These are phyloP conservation scores for Holotrichia oblita DNA, from an alignment of 1,140 invertebrate species.

Conservation along the genomic window DNA sequence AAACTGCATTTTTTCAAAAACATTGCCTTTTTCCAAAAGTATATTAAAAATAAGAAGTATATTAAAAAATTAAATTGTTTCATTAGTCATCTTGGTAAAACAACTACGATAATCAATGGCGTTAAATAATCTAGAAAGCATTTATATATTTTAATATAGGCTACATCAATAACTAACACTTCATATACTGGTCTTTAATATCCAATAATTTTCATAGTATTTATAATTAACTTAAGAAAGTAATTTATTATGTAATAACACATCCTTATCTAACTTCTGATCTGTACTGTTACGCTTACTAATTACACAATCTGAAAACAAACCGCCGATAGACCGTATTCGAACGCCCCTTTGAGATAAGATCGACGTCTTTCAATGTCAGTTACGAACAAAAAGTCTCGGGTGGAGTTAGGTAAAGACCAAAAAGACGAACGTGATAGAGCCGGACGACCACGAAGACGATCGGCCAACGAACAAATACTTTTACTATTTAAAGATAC, in stretches of 20 bases:
- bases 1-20: too few relatives aligned
- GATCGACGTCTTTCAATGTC: slow-evolving; percentile 12
- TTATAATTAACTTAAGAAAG: slow-evolving; percentile 18
- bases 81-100: too few relatives aligned
- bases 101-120: too few relatives aligned
- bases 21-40: too few relatives aligned
- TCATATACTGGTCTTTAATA: background rate
- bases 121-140: too few relatives aligned
- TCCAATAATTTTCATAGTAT: background rate
- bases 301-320: slow-evolving; percentile 13
- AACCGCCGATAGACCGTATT: background rate
- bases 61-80: too few relatives aligned
- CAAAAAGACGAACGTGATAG: background rate
- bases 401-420: background rate
- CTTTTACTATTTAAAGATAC: slow-evolving; percentile 6
- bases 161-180: too few relatives aligned
- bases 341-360: background rate
- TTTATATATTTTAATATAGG: too few relatives aligned
- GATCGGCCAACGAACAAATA: background rate
- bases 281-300: slow-evolving; percentile 11
- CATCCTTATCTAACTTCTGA: background rate
- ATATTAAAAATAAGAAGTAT: too few relatives aligned
- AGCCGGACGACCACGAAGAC: background rate
- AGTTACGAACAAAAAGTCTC: background rate
- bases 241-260: slow-evolving; percentile 14